Evolutionary conservation across 2,888 invertebrate genomes (phyloP), one percentile per base, ranked within the genome.

Genomic region (Nudaria mundana): DNA sequence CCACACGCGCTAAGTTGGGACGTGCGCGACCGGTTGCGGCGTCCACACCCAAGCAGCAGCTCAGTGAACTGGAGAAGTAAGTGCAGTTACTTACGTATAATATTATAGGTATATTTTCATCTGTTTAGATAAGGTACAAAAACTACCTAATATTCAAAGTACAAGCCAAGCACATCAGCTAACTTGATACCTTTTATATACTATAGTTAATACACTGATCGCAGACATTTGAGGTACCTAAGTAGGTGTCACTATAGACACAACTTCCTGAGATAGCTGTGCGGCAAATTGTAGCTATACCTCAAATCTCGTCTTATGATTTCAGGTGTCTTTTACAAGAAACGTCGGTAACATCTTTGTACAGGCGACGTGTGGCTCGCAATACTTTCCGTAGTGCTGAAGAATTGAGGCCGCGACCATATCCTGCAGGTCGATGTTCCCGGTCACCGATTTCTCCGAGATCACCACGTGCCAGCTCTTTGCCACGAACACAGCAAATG

Each of bases 1-100:
- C 73, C 10, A 87, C 85, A 42, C 82, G 86, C 35, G 87, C 88
- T 37, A 86, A 83, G 66, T 81, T 91, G 44, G 87, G 83, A 46
- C 81, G 86, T 44, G 73, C 79, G 29, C 77, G 76, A 13, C 84
- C 87, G 5, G 74, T 87, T 26, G 87, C 90, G 35, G 71, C 90
- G n/a, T 85, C 89, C 7, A 88, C 89, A 0, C 85, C 86, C 1
- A 86, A 84, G 44, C 84, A 85, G 52, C 83, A 82, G 48, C 68
- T 87, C 2, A 63, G 66, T 1, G 87, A 86, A 23, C 59, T 87
- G 45, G 87, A 85, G 51, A 86, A 86, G 87, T 86, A 61, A 63
- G 71, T 44, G 29, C 14, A 15, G 1, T 15, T 4, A n/a, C n/a
- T 24, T 1, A 8, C 11, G 3, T 6, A 26, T 14, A 13, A 1